phyloP scores from a whole-genome alignment of 2,113 vertebrate species.

The Daboia siamensis region DNA sequence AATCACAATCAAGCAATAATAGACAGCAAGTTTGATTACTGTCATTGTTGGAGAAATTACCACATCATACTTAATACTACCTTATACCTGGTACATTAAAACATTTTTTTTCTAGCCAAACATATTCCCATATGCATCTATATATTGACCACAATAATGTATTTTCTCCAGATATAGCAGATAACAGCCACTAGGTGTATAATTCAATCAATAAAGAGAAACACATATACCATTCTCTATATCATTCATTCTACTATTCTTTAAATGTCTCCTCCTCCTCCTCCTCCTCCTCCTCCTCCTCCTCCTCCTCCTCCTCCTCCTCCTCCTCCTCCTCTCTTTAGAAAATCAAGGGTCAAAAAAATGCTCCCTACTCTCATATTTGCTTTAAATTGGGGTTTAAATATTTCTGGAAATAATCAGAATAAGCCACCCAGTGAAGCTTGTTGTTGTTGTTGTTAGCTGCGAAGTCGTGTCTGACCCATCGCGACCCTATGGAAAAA shows the following conservation, averaged over 20 bases:
- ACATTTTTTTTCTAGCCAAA: background rate
- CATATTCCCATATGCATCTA: background rate
- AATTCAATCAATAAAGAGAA: background rate
- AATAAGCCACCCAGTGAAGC: background rate
- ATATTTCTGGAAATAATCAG: background rate
- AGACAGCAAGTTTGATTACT: background rate
- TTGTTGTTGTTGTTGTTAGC: too few species aligned
- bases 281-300: background rate
- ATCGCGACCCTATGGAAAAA: too few species aligned
- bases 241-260: background rate
- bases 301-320: too few species aligned
- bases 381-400: background rate
- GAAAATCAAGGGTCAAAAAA: background rate
- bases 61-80: background rate
- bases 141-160: background rate
- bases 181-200: background rate
- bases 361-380: too few species aligned
- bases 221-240: background rate
- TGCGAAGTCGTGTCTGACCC: too few species aligned
- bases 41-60: background rate
- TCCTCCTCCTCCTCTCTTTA: background rate
- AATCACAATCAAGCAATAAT: background rate
- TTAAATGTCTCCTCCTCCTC: background rate
- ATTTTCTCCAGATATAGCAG: background rate
- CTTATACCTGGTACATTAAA: background rate